phyloP scores from a whole-genome alignment of 2,113 vertebrate species.

The Onychorhynchus coronatus region DNA sequence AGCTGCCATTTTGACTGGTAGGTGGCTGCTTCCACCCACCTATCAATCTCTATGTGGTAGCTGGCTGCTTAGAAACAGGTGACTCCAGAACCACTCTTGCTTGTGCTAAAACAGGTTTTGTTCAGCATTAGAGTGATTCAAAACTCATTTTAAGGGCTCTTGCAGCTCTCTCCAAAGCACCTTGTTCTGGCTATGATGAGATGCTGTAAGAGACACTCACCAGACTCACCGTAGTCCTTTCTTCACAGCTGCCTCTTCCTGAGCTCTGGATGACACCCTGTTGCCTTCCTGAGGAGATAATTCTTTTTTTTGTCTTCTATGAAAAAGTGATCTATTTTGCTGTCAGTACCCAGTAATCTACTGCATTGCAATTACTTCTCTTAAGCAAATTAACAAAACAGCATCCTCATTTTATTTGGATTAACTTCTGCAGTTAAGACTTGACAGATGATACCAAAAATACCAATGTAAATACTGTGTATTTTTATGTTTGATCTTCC shows the following conservation, averaged over 20 bases:
- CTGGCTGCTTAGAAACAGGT: background rate
- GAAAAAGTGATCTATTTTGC: background rate
- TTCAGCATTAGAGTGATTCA: background rate
- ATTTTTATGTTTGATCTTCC: background rate
- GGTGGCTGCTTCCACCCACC: background rate
- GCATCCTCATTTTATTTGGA: background rate
- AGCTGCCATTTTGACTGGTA: background rate
- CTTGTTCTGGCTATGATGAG: background rate
- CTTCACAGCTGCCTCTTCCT: background rate
- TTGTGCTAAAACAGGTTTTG: background rate
- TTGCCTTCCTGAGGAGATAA: background rate
- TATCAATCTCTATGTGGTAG: fast-evolving
- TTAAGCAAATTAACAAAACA: background rate
- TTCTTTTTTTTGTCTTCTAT: background rate
- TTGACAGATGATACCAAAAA: background rate
- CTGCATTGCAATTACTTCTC: background rate
- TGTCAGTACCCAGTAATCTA: background rate
- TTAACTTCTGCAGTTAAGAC: constrained; percentile 1
- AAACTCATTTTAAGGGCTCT: background rate
- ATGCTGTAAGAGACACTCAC: background rate
- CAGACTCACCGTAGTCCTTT: background rate
- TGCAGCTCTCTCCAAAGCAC: background rate
- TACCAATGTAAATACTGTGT: background rate
- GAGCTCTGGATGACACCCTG: background rate
- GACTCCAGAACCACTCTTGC: background rate